Evolutionary conservation across 2,797 vertebrate species (phyloP).

Genomic region (Labeo calbasu): DNA sequence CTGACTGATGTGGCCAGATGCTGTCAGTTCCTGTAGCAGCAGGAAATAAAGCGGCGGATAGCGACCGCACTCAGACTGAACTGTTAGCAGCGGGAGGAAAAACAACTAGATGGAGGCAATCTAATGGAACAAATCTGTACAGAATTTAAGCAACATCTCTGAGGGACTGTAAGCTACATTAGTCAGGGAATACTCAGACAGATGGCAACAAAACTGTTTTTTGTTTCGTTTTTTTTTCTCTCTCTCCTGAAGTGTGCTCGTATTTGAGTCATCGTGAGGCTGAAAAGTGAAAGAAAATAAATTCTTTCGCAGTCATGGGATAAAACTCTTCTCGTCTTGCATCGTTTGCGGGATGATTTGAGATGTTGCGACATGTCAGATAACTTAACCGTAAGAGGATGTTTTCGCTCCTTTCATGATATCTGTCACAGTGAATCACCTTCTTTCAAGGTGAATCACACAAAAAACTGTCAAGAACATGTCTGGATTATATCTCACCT

Average conservation of each 20-base stretch:
- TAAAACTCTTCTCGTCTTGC: constrained; percentile 3
- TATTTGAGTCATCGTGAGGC: background rate
- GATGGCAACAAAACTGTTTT: constrained; percentile 25
- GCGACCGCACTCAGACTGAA: constrained; percentile 22
- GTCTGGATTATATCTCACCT: background rate
- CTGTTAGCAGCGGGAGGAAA: constrained; percentile 44
- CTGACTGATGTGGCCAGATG: constrained; percentile 43
- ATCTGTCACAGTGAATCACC: constrained; percentile 19
- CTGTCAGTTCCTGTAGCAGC: constrained; percentile 40
- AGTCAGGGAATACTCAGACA: constrained; percentile 33
- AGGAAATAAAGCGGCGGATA: constrained; percentile 48
- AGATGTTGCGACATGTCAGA: constrained; percentile 1
- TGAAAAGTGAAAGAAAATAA: background rate
- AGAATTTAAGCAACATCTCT: constrained; percentile 31
- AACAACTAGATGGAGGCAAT: constrained; percentile 41
- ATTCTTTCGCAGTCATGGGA: background rate
- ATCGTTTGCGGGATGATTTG: constrained; percentile 14
- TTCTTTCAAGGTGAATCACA: background rate
- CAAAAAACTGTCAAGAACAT: background rate
- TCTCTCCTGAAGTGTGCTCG: background rate
- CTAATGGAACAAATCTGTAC: constrained; percentile 44
- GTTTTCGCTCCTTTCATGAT: background rate
- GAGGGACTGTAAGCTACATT: constrained; percentile 41
- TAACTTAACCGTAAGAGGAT: background rate
- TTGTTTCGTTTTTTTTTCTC: background rate